Percentiles rank a stretch among this genome's conserved stretches.
Conservation (phyloP, 2,797 vertebrate species). For the Varecia variegata region DNA sequence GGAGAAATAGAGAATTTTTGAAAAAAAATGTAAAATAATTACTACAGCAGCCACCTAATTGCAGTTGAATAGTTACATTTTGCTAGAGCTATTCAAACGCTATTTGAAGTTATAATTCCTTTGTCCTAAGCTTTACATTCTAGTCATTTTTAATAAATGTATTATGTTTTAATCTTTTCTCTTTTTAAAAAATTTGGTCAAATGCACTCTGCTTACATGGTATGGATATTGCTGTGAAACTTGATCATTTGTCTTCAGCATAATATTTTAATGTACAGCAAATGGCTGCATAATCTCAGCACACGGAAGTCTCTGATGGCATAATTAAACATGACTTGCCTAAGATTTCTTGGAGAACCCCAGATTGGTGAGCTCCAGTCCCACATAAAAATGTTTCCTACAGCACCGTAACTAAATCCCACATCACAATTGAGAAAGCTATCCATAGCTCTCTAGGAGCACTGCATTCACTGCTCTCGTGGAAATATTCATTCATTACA, state of each 20-base stretch:
- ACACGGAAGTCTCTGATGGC: background rate
- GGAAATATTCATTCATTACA: background rate
- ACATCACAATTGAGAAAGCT: background rate
- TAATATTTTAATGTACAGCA: background rate
- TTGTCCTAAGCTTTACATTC: background rate
- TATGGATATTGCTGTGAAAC: background rate
- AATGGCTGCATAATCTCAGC: background rate
- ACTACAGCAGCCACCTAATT: background rate
- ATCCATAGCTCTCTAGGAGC: background rate
- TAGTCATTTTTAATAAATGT: background rate
- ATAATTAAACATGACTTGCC: background rate
- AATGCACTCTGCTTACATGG: background rate
- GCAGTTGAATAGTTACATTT: background rate
- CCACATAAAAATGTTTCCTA: background rate
- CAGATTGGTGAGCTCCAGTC: background rate
- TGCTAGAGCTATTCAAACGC: background rate
- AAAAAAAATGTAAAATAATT: slow-evolving; percentile 3
- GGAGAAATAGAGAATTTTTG: background rate
- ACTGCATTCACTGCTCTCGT: background rate
- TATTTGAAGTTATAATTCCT: background rate
- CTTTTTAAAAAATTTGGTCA: background rate
- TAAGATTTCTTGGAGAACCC: background rate
- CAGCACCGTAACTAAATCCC: background rate
- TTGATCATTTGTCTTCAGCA: background rate
- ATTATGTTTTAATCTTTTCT: background rate